phyloP scores from a whole-genome alignment of 2,113 vertebrate species.

The Nestor notabilis region DNA sequence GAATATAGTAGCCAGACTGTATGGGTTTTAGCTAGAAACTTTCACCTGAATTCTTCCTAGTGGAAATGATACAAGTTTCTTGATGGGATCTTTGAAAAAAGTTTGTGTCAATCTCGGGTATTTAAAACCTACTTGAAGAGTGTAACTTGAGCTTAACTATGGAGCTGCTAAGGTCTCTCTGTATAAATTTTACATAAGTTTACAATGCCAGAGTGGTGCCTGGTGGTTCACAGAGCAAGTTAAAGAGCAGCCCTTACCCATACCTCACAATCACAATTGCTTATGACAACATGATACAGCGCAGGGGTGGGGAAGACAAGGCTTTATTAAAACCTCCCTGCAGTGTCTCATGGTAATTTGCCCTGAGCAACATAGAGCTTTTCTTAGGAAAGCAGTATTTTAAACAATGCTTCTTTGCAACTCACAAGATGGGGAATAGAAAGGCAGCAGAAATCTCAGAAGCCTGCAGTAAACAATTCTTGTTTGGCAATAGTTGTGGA shows the following conservation, averaged over 20 bases:
- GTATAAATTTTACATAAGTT: conserved; percentile 32
- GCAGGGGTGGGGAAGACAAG: not conserved
- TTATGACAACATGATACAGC: not conserved
- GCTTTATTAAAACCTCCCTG: not conserved
- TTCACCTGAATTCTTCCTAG: not conserved
- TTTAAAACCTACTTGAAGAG: conserved; percentile 7
- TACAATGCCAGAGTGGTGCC: not conserved
- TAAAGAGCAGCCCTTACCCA: not conserved
- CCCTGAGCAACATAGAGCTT: not conserved
- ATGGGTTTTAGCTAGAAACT: not conserved
- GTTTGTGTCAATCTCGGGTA: conserved; percentile 12
- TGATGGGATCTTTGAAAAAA: not conserved
- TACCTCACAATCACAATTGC: not conserved
- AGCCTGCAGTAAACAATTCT: conserved; percentile 32
- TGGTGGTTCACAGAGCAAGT: conserved; percentile 5
- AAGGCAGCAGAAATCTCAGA: conserved; percentile 24
- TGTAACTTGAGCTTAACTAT: not conserved
- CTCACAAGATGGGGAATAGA: not conserved
- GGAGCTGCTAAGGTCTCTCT: not conserved
- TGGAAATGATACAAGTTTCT: not conserved
- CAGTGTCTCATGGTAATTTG: not conserved
- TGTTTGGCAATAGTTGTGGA: conserved; percentile 35
- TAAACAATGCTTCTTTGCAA: not conserved
- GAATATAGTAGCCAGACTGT: not conserved
- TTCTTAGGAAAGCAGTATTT: not conserved